Evolutionary conservation across 2,113 vertebrate species (phyloP).

Genomic region (Struthidea cinerea): DNA sequence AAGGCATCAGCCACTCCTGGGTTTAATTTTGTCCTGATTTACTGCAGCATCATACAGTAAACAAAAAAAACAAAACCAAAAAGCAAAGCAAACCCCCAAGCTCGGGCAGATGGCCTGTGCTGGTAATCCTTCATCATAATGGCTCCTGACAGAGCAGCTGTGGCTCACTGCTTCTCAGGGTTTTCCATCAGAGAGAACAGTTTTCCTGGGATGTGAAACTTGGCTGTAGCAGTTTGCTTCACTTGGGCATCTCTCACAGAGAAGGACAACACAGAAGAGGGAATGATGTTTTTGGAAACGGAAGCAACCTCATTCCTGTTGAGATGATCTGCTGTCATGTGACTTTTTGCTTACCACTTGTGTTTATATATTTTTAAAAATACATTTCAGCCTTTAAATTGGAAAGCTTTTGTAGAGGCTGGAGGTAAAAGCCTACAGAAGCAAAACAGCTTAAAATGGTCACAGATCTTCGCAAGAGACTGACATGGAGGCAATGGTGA

Average conservation of each 20-base stretch:
- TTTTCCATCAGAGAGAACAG: background rate
- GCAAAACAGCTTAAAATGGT: background rate
- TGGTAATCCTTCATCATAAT: conserved; percentile 34
- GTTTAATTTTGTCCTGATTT: background rate
- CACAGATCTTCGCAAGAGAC: background rate
- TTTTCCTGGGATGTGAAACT: background rate
- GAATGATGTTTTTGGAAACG: background rate
- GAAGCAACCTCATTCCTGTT: background rate
- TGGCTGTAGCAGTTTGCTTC: background rate
- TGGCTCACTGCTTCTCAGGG: background rate
- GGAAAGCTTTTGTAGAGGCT: background rate
- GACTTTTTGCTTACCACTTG: background rate
- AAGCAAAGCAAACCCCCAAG: background rate
- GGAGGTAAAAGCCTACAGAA: background rate
- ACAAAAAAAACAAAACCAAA: background rate
- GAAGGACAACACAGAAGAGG: background rate
- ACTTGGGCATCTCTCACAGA: accelerated
- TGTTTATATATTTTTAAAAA: background rate
- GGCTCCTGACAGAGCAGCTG: conserved; percentile 28
- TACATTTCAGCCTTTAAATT: background rate
- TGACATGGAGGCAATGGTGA: accelerated
- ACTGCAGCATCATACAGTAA: background rate
- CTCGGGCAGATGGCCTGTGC: background rate
- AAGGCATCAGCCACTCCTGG: background rate
- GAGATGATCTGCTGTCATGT: accelerated